Evolutionary conservation across 2,113 vertebrate species (phyloP), one percentile per base, ranked within the genome.

Genomic region (Trogon surrucura): DNA sequence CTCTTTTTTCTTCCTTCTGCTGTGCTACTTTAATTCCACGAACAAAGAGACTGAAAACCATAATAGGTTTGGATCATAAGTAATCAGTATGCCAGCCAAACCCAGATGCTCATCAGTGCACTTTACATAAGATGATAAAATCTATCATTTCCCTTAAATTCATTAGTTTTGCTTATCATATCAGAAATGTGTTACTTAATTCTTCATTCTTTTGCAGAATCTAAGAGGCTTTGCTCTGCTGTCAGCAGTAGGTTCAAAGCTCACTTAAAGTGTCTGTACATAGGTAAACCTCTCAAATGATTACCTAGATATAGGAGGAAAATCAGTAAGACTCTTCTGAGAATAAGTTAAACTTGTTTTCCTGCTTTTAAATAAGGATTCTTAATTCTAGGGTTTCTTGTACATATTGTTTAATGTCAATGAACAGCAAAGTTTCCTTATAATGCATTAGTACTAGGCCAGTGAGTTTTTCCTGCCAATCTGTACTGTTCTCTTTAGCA

Each of bases 1-100:
- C 36, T 86, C 64, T 93, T 45, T 92, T 96, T 62, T 84, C 20
- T 90, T 93, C 85, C 70, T 79, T 95, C 47, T 88, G 18, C n/a
- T 71, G 7, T 83, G 16, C 16, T 92, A 17, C 73, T 78, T 91
- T 74, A 89, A 82, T 84, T 79, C 32, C 27, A 38, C 65, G 84
- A 82, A 85, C 48, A 93, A 85, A 92, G 32, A 36, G 4, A 44
- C 16, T 38, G 57, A 58, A 66, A 91, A 93, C 5, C 20, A 92
- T 93, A 92, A 89, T 58, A 53, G 82, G 38, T 91, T 69, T 53
- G 22, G 78, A 23, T 34, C 38, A 81, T 85, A 91, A 90, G n/a
- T 54, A 88, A 75, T 70, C 36, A 66, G 32, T 51, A 60, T 38
- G 41, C 23, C 56, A 69, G 80, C 12, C 9, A 72, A 88, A 69